These are phyloP conservation scores for Girardinus metallicus DNA, from an alignment of 2,797 vertebrate species.

Conservation along the genomic window DNA sequence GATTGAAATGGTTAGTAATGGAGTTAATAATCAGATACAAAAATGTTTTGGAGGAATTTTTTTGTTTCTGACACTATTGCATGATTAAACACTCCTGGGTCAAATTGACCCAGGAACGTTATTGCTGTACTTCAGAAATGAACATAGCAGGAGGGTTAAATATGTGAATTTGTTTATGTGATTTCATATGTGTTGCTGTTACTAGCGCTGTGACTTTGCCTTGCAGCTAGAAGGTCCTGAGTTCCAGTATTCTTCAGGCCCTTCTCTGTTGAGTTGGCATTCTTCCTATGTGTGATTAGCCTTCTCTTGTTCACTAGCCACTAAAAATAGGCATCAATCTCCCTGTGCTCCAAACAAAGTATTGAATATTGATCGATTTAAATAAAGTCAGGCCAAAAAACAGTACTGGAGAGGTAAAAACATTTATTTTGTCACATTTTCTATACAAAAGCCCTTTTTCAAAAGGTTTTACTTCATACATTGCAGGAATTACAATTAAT, in stretches of 20 bases:
- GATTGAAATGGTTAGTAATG: too few relatives aligned
- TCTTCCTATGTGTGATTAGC: not conserved
- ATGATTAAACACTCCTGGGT: too few relatives aligned
- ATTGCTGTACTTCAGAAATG: too few relatives aligned
- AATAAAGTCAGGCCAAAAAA: slow-evolving; percentile 17
- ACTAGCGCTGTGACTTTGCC: not conserved
- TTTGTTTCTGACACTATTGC: too few relatives aligned
- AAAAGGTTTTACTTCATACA: slow-evolving; percentile 89
- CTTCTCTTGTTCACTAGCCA: not conserved
- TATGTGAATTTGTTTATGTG: not conserved
- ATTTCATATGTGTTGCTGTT: not conserved
- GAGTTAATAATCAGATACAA: too few relatives aligned
- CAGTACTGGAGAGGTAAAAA: slow-evolving; percentile 81
- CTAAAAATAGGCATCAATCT: not conserved
- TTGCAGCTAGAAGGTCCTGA: not conserved
- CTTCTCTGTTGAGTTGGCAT: not conserved
- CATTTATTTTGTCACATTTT: slow-evolving; percentile 93
- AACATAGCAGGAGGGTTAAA: too few relatives aligned
- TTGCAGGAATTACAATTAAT: slow-evolving; percentile 81
- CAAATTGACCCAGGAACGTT: too few relatives aligned
- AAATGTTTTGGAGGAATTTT: too few relatives aligned
- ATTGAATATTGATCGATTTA: not conserved
- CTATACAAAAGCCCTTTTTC: slow-evolving; percentile 89
- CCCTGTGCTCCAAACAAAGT: not conserved
- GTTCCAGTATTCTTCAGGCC: not conserved